phyloP scores from a whole-genome alignment of 2,797 vertebrate species.

The Hippopotamyrus pictus region DNA sequence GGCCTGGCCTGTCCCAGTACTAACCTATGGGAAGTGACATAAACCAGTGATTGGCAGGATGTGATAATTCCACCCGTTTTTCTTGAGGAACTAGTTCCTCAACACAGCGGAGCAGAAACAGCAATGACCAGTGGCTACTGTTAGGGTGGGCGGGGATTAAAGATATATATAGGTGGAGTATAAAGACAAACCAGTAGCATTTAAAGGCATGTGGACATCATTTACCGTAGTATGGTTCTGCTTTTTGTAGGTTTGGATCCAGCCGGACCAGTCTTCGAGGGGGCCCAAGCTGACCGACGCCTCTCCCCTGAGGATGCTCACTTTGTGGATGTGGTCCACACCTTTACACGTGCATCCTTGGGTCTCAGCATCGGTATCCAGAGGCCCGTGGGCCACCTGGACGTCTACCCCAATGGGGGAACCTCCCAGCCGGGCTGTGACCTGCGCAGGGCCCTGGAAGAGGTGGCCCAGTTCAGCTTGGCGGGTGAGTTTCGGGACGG shows the following conservation, averaged over 20 bases:
- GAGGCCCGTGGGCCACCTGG: constrained; percentile 86
- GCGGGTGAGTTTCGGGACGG: not conserved
- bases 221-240: not conserved
- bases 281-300: constrained; percentile 54
- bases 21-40: not conserved
- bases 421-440: constrained; percentile 91
- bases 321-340: constrained; percentile 70
- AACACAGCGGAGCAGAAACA: not conserved
- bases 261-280: constrained; percentile 66
- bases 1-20: not conserved
- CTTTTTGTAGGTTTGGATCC: constrained; percentile 61
- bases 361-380: constrained; percentile 85
- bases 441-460: constrained; percentile 44
- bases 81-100: not conserved
- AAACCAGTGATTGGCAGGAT: not conserved
- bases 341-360: constrained; percentile 55
- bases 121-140: not conserved
- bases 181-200: not conserved
- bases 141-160: not conserved
- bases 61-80: not conserved
- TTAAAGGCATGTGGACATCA: not conserved
- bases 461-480: not conserved
- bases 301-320: constrained; percentile 66
- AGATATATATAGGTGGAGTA: not conserved
- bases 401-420: constrained; percentile 95